Base-by-base conservation (phyloP, 2,113 vertebrate genomes). In the Okapia johnstoni region DNA sequence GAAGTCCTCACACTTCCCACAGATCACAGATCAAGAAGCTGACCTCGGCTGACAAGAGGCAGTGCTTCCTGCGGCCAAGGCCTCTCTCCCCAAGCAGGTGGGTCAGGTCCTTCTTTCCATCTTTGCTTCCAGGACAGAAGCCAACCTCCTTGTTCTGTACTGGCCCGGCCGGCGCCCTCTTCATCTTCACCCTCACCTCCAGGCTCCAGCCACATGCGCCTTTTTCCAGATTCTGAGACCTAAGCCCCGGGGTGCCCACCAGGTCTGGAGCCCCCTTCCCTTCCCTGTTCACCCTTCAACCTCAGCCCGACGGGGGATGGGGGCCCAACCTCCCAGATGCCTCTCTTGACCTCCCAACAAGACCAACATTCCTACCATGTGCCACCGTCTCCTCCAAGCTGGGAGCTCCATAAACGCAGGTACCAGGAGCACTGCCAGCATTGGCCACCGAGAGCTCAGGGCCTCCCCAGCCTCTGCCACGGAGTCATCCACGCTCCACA, bases 301-400 rank as follows among this genome's bases (percentile, higher is more conserved):
- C 40, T 93, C 95, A 90, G n/a, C 43, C 46, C 10, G 10, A 19
- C 0, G 5, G 10, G 19, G 5, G 19, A 70, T 1, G 0, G 50
- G 12, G 30, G 7, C 48, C 21, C 0, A 0, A 36, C 55, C 43
- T 73, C 1, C 0, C 25, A 25, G 70, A 52, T 23, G 0, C 52
- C 8, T 70, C 11, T 54, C n/a, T 36, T 46, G 60, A 54, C 43
- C 80, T 63, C n/a, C 25, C 0, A 0, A 26, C 6, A 6, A 30
- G 26, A 43, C 33, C 79, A 23, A 48, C 23, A 0, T 36, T 83
- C 19, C 16, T 83, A 1, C 50, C 15, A 12, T 36, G 19, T 33
- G 2, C 43, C 4, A 19, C 26, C 26, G 1, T 21, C 50, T 19
- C 17, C 6, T 3, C 85, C 52, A 66, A 30, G 46, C 46, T 7